Conservation (phyloP, 2,113 vertebrate genomes). For the Falcunculus frontatus region DNA sequence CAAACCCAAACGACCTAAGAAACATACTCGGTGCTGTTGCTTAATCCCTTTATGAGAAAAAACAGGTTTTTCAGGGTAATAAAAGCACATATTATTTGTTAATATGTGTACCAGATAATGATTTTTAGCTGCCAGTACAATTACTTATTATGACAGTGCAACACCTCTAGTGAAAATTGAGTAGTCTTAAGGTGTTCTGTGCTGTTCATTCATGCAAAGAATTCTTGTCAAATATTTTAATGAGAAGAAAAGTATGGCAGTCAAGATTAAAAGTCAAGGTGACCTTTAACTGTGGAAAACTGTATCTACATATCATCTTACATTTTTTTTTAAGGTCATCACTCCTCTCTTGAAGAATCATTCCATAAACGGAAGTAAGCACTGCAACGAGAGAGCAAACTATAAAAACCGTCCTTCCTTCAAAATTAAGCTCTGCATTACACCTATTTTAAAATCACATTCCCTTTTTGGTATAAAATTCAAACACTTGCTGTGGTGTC, state of each 20-base stretch:
- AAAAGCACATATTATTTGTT: constrained; percentile 1
- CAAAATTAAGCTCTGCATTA: not conserved
- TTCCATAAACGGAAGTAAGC: not conserved
- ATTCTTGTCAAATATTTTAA: constrained; percentile 80
- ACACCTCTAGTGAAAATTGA: constrained; percentile 34
- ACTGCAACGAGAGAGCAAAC: not conserved
- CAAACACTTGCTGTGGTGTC: not conserved
- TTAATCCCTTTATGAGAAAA: not conserved
- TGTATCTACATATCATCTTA: constrained; percentile 45
- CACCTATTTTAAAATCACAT: not conserved
- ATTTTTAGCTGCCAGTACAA: constrained; percentile 12
- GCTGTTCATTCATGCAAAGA: constrained; percentile 71
- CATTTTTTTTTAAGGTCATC: constrained; percentile 53
- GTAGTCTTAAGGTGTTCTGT: constrained; percentile 50
- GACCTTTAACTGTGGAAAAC: constrained; percentile 68
- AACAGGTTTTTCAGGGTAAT: not conserved
- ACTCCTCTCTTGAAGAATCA: constrained; percentile 14
- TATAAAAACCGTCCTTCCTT: not conserved
- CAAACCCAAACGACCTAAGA: not conserved
- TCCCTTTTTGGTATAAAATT: not conserved
- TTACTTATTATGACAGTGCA: constrained; percentile 50
- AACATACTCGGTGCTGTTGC: not conserved
- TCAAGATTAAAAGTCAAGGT: constrained; percentile 73
- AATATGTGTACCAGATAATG: constrained; percentile 6
- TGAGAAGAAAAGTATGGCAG: constrained; percentile 72